A percentile compares a stretch with the other conserved stretches of the same genome.
Evolutionary conservation across 2,888 invertebrate species (phyloP).

Genomic region (Aspidapion aeneum): DNA sequence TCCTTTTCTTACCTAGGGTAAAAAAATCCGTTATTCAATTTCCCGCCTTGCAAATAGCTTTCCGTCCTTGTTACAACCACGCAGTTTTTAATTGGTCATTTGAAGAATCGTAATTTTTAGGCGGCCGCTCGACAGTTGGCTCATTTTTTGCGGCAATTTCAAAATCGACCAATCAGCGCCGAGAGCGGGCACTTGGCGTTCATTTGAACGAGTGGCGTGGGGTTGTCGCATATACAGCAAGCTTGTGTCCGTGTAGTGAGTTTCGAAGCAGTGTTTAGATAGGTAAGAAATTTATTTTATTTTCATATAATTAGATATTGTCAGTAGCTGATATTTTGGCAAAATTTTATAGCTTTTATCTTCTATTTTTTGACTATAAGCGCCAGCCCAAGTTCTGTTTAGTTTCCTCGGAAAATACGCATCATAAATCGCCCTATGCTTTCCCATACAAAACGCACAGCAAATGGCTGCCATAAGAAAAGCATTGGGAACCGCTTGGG

Average conservation of each 20-base stretch:
- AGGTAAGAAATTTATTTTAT: conserved; percentile 60
- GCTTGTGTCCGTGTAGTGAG: conserved; percentile 24
- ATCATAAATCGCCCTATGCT: conserved; percentile 32
- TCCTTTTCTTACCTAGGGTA: neutral
- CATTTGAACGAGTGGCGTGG: conserved; percentile 18
- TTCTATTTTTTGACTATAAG: neutral
- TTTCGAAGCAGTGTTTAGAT: conserved; percentile 50
- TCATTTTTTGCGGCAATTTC: conserved; percentile 57
- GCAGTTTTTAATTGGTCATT: conserved; percentile 1
- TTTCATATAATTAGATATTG: conserved; percentile 49
- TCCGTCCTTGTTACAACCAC: neutral
- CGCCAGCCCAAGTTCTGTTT: conserved; percentile 14
- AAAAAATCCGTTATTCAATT: neutral
- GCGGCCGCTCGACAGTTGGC: conserved; percentile 52
- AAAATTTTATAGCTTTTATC: conserved; percentile 37
- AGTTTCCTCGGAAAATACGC: conserved; percentile 28
- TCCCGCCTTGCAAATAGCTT: neutral
- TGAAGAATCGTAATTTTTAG: conserved; percentile 39
- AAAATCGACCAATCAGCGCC: conserved; percentile 53
- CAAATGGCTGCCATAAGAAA: conserved; percentile 56
- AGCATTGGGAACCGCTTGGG: conserved; percentile 40
- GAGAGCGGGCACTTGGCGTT: neutral
- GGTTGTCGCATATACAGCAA: conserved; percentile 19
- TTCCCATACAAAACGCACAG: conserved; percentile 47
- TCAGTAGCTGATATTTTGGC: conserved; percentile 49